Evolutionary conservation across 2,888 invertebrate species (phyloP).

Genomic region (Diarsia mendica): DNA sequence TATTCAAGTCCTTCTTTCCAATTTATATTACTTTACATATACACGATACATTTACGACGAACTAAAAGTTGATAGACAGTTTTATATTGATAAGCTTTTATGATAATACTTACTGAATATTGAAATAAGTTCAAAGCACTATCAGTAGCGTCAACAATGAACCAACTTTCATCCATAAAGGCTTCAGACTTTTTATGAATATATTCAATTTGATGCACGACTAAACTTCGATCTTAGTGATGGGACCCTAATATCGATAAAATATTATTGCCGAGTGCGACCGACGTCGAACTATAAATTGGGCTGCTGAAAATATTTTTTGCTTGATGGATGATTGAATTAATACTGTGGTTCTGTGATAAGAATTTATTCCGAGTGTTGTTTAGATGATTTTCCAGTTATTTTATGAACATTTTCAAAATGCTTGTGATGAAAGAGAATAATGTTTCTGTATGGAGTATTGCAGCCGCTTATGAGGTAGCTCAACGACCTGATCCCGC

Average conservation of each 20-base stretch:
- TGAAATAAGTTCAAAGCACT: constrained; percentile 62
- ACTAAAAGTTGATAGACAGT: constrained; percentile 42
- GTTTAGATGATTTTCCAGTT: neutral
- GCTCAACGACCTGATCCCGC: too few relatives aligned
- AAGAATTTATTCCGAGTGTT: constrained; percentile 14
- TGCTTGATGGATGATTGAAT: constrained; percentile 37
- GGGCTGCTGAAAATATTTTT: constrained; percentile 50
- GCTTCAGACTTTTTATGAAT: constrained; percentile 75
- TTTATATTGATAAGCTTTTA: constrained; percentile 46
- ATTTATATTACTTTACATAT: neutral
- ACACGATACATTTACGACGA: constrained; percentile 39
- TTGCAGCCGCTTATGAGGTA: too few relatives aligned
- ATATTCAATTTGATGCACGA: constrained; percentile 80
- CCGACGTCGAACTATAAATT: constrained; percentile 54
- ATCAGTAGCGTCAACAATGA: constrained; percentile 71
- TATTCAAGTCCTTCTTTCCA: neutral
- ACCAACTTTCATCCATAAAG: constrained; percentile 70
- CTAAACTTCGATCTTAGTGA: constrained; percentile 73
- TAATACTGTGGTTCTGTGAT: constrained; percentile 29
- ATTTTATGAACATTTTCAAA: neutral
- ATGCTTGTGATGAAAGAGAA: neutral
- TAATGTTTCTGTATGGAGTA: too few relatives aligned
- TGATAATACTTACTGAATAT: constrained; percentile 54
- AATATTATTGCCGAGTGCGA: constrained; percentile 63
- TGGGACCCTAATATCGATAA: constrained; percentile 66